A percentile compares a stretch with the other conserved stretches of the same genome.
Conservation (phyloP, 2,888 invertebrate genomes). For the Drosophila hamatofila region DNA sequence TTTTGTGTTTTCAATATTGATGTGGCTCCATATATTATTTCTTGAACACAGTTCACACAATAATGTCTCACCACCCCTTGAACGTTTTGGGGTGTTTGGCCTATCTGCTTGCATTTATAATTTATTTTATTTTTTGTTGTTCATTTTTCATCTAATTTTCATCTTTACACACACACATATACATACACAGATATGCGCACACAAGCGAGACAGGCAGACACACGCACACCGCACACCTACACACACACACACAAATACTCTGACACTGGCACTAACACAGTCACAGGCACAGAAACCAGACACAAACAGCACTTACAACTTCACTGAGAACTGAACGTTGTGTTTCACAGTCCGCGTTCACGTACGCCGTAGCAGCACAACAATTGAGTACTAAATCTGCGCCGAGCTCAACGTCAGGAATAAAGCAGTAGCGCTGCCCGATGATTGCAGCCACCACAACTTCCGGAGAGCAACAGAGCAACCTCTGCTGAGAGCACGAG, state of each 20-base stretch:
- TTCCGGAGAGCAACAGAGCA: conserved; percentile 53
- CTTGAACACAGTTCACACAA: conserved; percentile 1
- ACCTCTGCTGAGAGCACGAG: conserved; percentile 18
- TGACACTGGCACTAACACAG: conserved; percentile 18
- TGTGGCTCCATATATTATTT: conserved; percentile 8
- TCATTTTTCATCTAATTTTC: conserved; percentile 33
- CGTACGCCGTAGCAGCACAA: conserved; percentile 83
- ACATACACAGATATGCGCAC: conserved; percentile 10
- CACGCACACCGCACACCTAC: conserved; percentile 4
- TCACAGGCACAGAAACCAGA: conserved; percentile 30
- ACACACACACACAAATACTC: neutral
- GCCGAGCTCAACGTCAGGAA: conserved; percentile 65
- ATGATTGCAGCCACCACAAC: conserved; percentile 65
- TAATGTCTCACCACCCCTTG: conserved; percentile 16
- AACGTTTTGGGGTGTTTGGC: conserved; percentile 12
- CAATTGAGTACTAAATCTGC: conserved; percentile 85
- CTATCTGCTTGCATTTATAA: conserved; percentile 11
- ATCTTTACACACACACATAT: conserved; percentile 19
- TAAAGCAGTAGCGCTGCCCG: conserved; percentile 42
- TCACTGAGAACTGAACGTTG: conserved; percentile 42
- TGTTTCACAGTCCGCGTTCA: conserved; percentile 74
- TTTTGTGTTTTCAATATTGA: conserved; percentile 27
- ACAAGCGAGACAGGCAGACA: conserved; percentile 16
- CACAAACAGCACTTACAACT: conserved; percentile 40
- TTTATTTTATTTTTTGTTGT: conserved; percentile 15